Evolutionary conservation across 2,113 vertebrate species (phyloP), one percentile per base, ranked within the genome.

Genomic region (Forbesichthys agassizii): DNA sequence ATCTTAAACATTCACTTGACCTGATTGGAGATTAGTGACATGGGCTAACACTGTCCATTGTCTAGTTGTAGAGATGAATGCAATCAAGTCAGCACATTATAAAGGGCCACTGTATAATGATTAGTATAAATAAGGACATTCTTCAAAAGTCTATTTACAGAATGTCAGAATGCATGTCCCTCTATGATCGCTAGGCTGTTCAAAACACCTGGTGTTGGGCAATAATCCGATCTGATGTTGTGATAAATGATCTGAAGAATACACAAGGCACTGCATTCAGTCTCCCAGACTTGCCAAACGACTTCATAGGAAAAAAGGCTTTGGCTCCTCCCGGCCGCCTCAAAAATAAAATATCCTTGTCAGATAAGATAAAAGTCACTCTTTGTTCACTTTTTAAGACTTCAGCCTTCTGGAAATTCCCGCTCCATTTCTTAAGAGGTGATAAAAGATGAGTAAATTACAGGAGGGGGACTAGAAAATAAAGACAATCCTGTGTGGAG

Each of bases 341-440:
- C 83, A 69, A 77, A 80, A 77, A 20, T 0, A 67, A 82, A 79
- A 60, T 72, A 74, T 74, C 53, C 73, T 84, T 73, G 71, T 86
- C 71, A 79, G 66, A 79, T 66, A 16, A 2, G 52, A 27, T 20
- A 27, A 27, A 27, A 61, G 75, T 13, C 46, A 5, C 10, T 61
- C 64, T 71, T 72, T 59, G 3, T 51, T 74, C n/a, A 12, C 5
- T 55, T 27, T 27, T 3, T 27, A 27, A 27, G 27, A 66, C 1
- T 0, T 46, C 11, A 58, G 9, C 1, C 33, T 3, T 51, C 12
- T 27, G 20, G 55, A 46, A 80, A 47, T 42, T 8, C 2, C 18
- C 55, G 0, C 65, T 0, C 16, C 57, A 11, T 56, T 18, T 9
- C 13, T 1, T 1, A 6, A 46, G 20, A 46, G 33, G 59, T 9